phyloP scores from a whole-genome alignment of 2,113 vertebrate species.

The Corythornis cristatus region DNA sequence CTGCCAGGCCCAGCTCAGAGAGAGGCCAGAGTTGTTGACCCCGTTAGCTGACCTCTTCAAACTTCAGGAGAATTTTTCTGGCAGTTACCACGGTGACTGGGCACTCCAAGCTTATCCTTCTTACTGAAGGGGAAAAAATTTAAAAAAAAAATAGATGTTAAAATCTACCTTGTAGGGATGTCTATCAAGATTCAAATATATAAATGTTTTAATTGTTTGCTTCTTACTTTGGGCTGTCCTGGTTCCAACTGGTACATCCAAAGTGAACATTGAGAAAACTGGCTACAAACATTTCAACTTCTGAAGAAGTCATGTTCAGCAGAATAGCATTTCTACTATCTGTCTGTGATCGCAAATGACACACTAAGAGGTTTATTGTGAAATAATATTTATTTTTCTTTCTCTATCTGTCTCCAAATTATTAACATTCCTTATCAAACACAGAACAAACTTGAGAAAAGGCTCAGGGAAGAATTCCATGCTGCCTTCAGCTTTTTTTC shows the following conservation, averaged over 20 bases:
- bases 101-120: constrained; percentile 95
- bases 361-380: neutral
- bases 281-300: neutral
- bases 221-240: neutral
- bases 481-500: neutral
- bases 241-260: neutral
- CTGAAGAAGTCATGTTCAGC: neutral
- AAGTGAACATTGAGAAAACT: neutral
- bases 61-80: constrained; percentile 99
- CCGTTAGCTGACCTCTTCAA: constrained; percentile 96
- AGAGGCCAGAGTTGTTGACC: constrained; percentile 90
- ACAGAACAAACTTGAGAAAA: constrained; percentile 1
- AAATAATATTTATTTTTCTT: constrained; percentile 39
- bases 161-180: constrained; percentile 72
- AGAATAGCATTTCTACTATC: neutral
- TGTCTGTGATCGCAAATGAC: neutral
- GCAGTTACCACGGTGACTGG: constrained; percentile 99
- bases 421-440: neutral
- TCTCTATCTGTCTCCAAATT: neutral
- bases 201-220: constrained; percentile 51
- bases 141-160: constrained; percentile 66
- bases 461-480: constrained; percentile 4
- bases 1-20: constrained; percentile 78
- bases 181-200: constrained; percentile 12
- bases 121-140: constrained; percentile 82